Base-by-base conservation (phyloP, 2,888 invertebrate species). In the Baccha elongata region DNA sequence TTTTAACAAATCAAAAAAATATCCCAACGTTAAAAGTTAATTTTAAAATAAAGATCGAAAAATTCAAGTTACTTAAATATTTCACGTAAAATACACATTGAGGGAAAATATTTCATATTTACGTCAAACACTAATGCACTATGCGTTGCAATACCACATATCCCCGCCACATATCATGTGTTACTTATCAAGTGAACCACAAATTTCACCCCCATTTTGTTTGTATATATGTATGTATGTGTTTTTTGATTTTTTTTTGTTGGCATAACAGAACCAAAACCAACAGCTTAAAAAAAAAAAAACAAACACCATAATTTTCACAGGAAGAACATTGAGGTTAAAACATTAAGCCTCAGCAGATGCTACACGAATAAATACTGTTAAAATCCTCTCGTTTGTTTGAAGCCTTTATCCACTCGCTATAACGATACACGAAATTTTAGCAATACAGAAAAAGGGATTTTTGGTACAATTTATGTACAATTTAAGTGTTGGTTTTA, bases 321-420 rank as follows among this genome's bases (percentile, higher is more conserved):
- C 13, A 21, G 37, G 23, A 15, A 58, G n/a, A 23, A 58, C 26
- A 40, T 58, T 58, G 58, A 40, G 58, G 58, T 58, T 58, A 26
- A 15, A 58, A 58, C 23, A 26, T 58, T 58, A 40, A 40, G 58
- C 23, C 58, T 23, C 32, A 35, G 23, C 40, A 58, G 58, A 58
- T 58, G 58, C 23, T 40, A 8, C 40, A 23, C 17, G 8, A 26
- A 40, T 40, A 37, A 23, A 55, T 55, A 55, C 6, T 19, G 8
- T 26, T 15, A 26, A 23, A 58, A 58, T 40, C 40, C 10, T 21
- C 15, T 40, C 40, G 37, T 23, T 55, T 23, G 3, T 37, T n/a
- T 55, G 21, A 1, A 13, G 2, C 17, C 23, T 37, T 37, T 7
- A 23, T 40, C 13, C 2, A 13, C 8, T 21, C 6, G 5, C 1